These are phyloP conservation scores for Drosophila barbarae DNA, from an alignment of 2,888 invertebrate genomes.

Conservation along the genomic window DNA sequence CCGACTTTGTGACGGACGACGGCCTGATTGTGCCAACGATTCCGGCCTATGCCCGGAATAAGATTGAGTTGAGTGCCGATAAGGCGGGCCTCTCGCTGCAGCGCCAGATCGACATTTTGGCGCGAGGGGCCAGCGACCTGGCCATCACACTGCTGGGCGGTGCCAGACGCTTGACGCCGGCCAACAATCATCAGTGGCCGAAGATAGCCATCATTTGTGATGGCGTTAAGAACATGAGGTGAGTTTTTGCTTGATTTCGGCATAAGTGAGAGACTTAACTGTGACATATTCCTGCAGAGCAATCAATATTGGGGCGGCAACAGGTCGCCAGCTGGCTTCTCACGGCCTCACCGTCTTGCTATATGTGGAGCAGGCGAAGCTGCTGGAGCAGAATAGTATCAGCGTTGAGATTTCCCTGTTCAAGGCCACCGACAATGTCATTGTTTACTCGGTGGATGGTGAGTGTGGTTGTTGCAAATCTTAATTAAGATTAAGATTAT, in stretches of 20 bases:
- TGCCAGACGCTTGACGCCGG: constrained; percentile 89
- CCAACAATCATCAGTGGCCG: constrained; percentile 94
- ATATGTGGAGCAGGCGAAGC: constrained; percentile 81
- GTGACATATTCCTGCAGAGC: constrained; percentile 54
- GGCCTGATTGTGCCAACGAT: constrained; percentile 90
- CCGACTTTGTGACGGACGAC: constrained; percentile 83
- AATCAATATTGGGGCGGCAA: constrained; percentile 86
- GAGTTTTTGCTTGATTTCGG: neutral
- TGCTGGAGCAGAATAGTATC: constrained; percentile 79
- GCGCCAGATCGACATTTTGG: constrained; percentile 87
- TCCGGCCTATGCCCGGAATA: constrained; percentile 83
- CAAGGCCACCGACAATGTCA: constrained; percentile 83
- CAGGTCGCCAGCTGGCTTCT: constrained; percentile 89
- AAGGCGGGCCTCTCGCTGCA: constrained; percentile 84
- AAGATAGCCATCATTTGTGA: constrained; percentile 88
- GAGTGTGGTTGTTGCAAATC: constrained; percentile 7
- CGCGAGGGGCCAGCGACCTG: constrained; percentile 91
- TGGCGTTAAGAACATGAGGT: constrained; percentile 58
- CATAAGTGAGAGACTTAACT: too few relatives aligned
- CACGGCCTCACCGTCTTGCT: constrained; percentile 89
- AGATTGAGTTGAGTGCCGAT: constrained; percentile 86
- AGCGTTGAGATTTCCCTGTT: constrained; percentile 84
- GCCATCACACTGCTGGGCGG: constrained; percentile 91
- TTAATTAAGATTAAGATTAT: neutral
- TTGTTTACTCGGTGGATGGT: constrained; percentile 81